Base-by-base conservation (phyloP, 2,797 vertebrate species). In the Amazona ochrocephala region DNA sequence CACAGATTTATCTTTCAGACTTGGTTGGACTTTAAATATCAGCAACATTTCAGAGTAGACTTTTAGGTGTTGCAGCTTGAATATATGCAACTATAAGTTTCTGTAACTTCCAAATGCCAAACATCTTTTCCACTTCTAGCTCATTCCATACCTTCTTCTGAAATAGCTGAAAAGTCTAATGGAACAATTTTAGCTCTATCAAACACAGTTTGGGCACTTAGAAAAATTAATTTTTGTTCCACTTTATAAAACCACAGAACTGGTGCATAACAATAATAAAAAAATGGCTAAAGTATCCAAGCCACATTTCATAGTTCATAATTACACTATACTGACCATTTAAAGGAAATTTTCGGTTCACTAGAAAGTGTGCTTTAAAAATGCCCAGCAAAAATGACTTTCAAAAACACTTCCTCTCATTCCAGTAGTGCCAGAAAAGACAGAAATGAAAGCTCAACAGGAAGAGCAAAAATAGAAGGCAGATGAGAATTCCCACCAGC, bases 381-480 rank as follows among this genome's bases (percentile, higher is more conserved):
- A 84, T 58, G 29, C 11, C 68, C 39, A 79, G 42, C 32, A 65
- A 90, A 90, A 78, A 77, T 65, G 26, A 64, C 73, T 79, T 44
- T 93, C 62, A 80, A 92, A 89, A n/a, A 9, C 29, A 88, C 87
- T 96, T 91, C 74, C 71, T 71, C 64, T 77, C 53, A 82, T 54
- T 74, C 71, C 77, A 68, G 45, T 71, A 79, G 12, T 70, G 23
- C 23, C 37, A 80, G 48, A 84, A 84, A 84, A 87, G 47, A 56
- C n/a, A 95, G 66, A 95, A 94, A 94, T 44, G 14, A 93, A 32
- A 94, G 37, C 76, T 56, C 51, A 94, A 78, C 26, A 67, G 85
- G 87, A 95, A 95, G 91, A 87, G 66, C 41, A 88, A 76, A 94
- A 96, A 94, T 64, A 96, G 80, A 94, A 95, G 42, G 77, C 76